Percentiles rank a stretch among this genome's conserved stretches.
Evolutionary conservation across 2,113 vertebrate species (phyloP).

Genomic region (Acanthisitta chloris): DNA sequence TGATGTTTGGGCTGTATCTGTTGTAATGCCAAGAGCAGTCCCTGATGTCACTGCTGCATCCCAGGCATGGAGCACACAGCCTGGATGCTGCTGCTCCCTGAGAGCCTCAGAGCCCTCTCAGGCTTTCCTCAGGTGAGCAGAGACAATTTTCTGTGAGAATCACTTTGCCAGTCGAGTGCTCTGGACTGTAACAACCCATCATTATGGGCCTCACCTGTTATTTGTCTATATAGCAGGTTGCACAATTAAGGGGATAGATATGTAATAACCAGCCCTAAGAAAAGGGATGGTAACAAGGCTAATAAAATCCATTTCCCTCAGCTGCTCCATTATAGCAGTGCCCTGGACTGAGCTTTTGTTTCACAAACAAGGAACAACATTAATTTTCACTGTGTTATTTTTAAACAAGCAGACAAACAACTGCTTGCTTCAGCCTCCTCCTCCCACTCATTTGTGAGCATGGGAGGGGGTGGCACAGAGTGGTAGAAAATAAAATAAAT

Average conservation of each 20-base stretch:
- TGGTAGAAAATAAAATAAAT: background rate
- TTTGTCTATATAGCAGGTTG: slow-evolving; percentile 15
- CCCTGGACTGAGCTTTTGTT: background rate
- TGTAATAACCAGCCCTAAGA: slow-evolving; percentile 26
- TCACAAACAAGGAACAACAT: background rate
- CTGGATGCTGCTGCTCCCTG: background rate
- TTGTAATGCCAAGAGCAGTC: background rate
- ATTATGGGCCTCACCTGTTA: background rate
- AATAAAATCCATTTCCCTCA: background rate
- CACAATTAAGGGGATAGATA: slow-evolving; percentile 16
- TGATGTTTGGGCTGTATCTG: rapidly evolving
- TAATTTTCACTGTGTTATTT: background rate
- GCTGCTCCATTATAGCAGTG: background rate
- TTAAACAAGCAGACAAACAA: background rate
- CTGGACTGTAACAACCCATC: background rate
- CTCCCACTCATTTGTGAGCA: background rate
- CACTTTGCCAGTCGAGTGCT: background rate
- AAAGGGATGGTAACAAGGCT: background rate
- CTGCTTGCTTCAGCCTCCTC: background rate
- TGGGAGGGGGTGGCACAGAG: background rate
- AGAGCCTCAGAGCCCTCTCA: background rate
- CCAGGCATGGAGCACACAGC: rapidly evolving
- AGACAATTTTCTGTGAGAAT: slow-evolving; percentile 20
- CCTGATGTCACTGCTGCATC: background rate
- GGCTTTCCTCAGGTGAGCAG: slow-evolving; percentile 22